Evolutionary conservation across 2,797 vertebrate genomes (phyloP).

Genomic region (Enteromius thamalakanensis): DNA sequence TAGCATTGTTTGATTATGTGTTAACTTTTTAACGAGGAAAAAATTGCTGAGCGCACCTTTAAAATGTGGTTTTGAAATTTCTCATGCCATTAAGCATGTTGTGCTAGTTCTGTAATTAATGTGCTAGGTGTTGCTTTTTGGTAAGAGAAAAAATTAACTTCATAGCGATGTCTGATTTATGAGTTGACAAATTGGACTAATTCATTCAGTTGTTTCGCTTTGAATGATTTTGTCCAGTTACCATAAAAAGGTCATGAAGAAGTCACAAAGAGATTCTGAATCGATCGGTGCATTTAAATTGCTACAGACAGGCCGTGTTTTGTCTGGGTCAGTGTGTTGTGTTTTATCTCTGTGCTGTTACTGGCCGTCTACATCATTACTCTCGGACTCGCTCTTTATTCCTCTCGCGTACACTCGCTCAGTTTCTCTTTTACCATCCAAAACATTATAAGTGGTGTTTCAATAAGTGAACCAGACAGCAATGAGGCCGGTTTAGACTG

Average conservation of each 20-base stretch:
- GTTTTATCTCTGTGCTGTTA: slow-evolving; percentile 41
- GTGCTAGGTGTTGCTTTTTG: neutral
- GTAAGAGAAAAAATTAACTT: neutral
- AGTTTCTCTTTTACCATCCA: slow-evolving; percentile 4
- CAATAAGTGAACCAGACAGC: slow-evolving; percentile 49
- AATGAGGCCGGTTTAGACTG: slow-evolving; percentile 39
- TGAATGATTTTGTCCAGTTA: neutral
- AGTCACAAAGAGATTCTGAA: neutral
- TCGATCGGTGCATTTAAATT: neutral
- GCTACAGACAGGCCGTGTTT: slow-evolving; percentile 8
- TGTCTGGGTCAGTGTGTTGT: slow-evolving; percentile 9
- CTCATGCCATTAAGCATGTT: neutral
- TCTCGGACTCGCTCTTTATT: slow-evolving; percentile 48
- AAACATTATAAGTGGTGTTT: slow-evolving; percentile 32
- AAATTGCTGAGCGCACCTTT: neutral
- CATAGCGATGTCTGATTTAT: neutral
- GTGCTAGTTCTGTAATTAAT: neutral
- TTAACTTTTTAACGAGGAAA: slow-evolving; percentile 1
- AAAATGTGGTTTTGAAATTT: neutral
- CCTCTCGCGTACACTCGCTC: slow-evolving; percentile 37
- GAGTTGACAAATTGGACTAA: neutral
- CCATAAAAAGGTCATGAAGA: neutral
- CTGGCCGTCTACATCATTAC: slow-evolving; percentile 18
- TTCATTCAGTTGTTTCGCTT: neutral
- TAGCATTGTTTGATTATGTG: neutral